Conservation (phyloP, 2,113 vertebrate species). For the Bubo bubo region DNA sequence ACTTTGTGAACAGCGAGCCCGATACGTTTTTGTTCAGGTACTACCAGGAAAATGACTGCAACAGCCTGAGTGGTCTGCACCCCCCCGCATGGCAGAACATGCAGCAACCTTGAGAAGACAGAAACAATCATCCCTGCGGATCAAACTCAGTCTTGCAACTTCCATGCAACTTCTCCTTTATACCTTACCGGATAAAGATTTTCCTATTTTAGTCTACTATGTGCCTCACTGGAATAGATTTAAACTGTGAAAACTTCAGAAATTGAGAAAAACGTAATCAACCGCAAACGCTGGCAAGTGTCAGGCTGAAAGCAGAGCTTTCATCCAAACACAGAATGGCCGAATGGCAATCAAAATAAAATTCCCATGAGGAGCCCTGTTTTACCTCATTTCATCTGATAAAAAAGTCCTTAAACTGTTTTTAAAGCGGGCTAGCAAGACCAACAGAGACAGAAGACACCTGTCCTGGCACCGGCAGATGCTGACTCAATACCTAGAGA, state of each 20-base stretch:
- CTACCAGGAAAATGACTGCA: neutral
- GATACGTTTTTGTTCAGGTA: neutral
- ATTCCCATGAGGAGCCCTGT: neutral
- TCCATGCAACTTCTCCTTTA: neutral
- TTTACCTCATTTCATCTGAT: neutral
- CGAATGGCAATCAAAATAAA: neutral
- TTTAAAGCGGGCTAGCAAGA: neutral
- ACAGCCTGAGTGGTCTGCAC: neutral
- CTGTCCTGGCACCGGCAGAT: neutral
- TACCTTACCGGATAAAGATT: too few relatives aligned
- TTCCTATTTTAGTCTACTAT: neutral
- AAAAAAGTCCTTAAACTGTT: neutral
- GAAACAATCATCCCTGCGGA: rapidly evolving
- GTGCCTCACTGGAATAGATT: neutral
- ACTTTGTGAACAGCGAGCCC: neutral
- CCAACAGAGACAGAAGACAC: neutral
- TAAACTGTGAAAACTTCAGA: neutral
- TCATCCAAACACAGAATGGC: too few relatives aligned
- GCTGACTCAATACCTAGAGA: neutral
- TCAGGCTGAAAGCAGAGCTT: neutral
- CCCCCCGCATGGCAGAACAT: rapidly evolving
- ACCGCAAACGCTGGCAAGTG: neutral
- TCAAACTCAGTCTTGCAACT: neutral
- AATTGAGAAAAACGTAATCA: neutral
- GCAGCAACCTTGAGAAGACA: neutral